These are phyloP conservation scores for Leptopilina drosophilae DNA, from an alignment of 2,888 invertebrate species.

Conservation along the genomic window DNA sequence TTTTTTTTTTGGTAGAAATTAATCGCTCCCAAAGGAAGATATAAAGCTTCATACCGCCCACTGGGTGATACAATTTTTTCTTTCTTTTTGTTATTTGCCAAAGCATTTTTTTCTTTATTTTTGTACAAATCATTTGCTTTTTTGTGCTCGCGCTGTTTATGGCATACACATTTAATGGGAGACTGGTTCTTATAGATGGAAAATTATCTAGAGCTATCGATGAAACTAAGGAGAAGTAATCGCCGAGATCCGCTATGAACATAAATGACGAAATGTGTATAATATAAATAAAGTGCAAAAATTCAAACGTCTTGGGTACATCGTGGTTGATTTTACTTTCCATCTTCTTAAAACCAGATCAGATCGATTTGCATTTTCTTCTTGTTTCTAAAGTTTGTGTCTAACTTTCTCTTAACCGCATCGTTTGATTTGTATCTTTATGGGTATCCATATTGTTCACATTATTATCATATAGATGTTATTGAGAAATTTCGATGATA, in stretches of 20 bases:
- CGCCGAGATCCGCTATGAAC: conserved; percentile 8
- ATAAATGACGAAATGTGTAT: background rate
- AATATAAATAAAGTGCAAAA: background rate
- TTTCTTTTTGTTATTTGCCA: background rate
- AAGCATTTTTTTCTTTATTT: background rate
- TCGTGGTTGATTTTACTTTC: conserved; percentile 3
- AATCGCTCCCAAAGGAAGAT: background rate
- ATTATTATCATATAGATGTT: conserved; percentile 41
- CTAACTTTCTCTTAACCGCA: conserved; percentile 47
- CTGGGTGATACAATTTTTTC: background rate
- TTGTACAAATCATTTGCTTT: background rate
- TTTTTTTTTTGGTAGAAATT: too few relatives aligned
- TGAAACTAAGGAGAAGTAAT: conserved; percentile 3
- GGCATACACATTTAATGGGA: background rate
- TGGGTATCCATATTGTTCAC: conserved; percentile 10
- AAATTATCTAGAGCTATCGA: background rate
- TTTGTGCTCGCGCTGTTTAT: background rate
- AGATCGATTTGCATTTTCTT: conserved; percentile 44
- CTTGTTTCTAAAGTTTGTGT: conserved; percentile 30
- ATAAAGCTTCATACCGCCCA: background rate
- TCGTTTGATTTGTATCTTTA: conserved; percentile 45
- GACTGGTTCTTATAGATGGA: conserved; percentile 29
- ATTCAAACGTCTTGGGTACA: background rate
- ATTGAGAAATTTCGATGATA: conserved; percentile 46
- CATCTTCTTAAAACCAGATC: conserved; percentile 36